These are phyloP conservation scores for Galaxias olidus DNA, from an alignment of 2,797 vertebrate species.

Conservation along the genomic window DNA sequence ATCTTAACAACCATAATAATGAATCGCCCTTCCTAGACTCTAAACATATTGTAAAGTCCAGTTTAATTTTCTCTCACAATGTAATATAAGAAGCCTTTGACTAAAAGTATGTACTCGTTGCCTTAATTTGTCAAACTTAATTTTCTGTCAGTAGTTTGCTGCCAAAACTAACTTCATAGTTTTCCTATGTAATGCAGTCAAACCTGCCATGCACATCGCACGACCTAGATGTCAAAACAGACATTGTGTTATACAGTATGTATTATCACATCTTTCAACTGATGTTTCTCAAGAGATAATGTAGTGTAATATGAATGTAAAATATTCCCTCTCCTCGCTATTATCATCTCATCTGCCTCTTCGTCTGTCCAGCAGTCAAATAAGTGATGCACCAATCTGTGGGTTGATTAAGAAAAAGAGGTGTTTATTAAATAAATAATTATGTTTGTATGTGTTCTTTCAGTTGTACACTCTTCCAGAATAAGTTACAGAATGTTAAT, in stretches of 20 bases:
- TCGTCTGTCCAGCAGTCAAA: conserved; percentile 44
- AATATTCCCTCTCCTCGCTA: conserved; percentile 19
- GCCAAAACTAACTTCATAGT: conserved; percentile 50
- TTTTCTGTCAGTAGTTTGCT: conserved; percentile 52
- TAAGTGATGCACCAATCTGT: conserved; percentile 44
- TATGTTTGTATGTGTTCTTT: conserved; percentile 59
- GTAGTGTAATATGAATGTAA: conserved; percentile 71
- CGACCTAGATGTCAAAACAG: conserved; percentile 46
- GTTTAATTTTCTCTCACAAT: conserved; percentile 42
- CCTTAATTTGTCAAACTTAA: conserved; percentile 64
- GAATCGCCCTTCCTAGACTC: no score
- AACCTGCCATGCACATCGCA: conserved; percentile 45
- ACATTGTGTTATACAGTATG: no score
- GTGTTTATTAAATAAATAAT: conserved; percentile 56
- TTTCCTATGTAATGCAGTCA: conserved; percentile 37
- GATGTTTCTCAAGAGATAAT: conserved; percentile 55
- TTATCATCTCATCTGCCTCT: conserved; percentile 33
- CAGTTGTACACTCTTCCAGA: conserved; percentile 55
- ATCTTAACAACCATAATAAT: no score
- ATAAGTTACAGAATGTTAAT: conserved; percentile 67
- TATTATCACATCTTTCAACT: conserved; percentile 44
- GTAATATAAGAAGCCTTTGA: conserved; percentile 45
- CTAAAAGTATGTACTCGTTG: conserved; percentile 60
- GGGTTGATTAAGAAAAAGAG: conserved; percentile 48
- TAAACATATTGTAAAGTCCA: not conserved